These are phyloP conservation scores for Prolemur simus DNA, from an alignment of 2,113 vertebrate species.

Conservation along the genomic window DNA sequence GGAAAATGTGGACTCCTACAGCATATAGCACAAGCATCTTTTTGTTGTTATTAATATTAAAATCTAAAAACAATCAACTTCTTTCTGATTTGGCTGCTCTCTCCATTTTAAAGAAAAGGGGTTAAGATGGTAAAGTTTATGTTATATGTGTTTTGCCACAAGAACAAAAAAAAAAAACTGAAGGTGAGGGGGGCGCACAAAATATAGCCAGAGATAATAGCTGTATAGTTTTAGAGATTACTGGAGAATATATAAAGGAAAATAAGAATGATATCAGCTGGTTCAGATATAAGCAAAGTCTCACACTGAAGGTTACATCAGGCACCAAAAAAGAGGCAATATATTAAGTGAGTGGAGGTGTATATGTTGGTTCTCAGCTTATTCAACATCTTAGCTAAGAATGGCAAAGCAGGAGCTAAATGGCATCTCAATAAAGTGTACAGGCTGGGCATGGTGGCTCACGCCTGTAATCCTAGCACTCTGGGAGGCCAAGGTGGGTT, in stretches of 20 bases:
- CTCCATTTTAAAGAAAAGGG: neutral
- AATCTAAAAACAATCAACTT: constrained; percentile 29
- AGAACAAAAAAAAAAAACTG: neutral
- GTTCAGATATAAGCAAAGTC: neutral
- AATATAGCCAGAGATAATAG: neutral
- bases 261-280: neutral
- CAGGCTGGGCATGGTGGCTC: too few species aligned
- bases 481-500: too few species aligned
- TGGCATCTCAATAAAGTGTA: constrained; percentile 29
- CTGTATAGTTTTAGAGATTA: constrained; percentile 6
- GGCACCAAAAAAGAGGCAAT: neutral
- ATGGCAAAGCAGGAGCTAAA: neutral
- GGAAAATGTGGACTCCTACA: neutral
- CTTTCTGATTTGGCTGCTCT: constrained; percentile 14
- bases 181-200: neutral
- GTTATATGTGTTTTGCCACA: neutral
- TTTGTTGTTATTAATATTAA: constrained; percentile 3
- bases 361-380: neutral
- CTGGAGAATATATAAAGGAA: neutral
- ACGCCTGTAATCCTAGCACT: too few species aligned
- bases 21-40: neutral
- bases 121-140: neutral
- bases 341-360: neutral
- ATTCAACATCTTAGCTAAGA: neutral
- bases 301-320: neutral